These are phyloP conservation scores for Oxyura jamaicensis DNA, from an alignment of 2,113 vertebrate genomes.

Conservation along the genomic window DNA sequence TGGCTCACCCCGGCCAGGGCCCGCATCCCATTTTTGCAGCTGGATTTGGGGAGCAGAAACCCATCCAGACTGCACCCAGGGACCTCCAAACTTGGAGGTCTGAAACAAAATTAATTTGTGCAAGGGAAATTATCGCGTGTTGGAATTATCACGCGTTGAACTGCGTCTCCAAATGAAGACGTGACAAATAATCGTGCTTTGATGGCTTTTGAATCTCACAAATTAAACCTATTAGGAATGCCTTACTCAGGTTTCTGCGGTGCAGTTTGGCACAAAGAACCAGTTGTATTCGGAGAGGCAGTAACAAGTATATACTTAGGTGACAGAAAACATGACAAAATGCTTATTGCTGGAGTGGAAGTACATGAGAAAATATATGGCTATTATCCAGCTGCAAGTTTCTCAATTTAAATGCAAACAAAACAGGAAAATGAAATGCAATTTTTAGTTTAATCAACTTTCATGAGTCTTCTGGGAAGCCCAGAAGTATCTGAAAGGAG, in stretches of 20 bases:
- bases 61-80: background rate
- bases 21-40: rapidly evolving
- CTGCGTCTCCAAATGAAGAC: background rate
- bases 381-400: conserved; percentile 49
- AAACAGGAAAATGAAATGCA: conserved; percentile 63
- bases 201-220: background rate
- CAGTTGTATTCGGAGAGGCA: background rate
- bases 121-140: background rate
- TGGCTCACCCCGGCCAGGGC: background rate
- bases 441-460: conserved; percentile 72
- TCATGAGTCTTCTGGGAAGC: conserved; percentile 61
- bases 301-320: background rate
- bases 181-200: background rate
- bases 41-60: background rate
- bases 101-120: background rate
- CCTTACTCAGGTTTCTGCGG: background rate
- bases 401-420: conserved; percentile 66
- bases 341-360: background rate
- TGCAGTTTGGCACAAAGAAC: background rate
- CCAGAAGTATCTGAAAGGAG: conserved; percentile 33
- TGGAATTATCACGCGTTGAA: background rate
- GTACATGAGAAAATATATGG: conserved; percentile 1
- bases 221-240: background rate
- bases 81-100: background rate
- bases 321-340: background rate